Evolutionary conservation across 2,888 invertebrate genomes (phyloP), one percentile per base, ranked within the genome.

Genomic region (Melinaea marsaeus): DNA sequence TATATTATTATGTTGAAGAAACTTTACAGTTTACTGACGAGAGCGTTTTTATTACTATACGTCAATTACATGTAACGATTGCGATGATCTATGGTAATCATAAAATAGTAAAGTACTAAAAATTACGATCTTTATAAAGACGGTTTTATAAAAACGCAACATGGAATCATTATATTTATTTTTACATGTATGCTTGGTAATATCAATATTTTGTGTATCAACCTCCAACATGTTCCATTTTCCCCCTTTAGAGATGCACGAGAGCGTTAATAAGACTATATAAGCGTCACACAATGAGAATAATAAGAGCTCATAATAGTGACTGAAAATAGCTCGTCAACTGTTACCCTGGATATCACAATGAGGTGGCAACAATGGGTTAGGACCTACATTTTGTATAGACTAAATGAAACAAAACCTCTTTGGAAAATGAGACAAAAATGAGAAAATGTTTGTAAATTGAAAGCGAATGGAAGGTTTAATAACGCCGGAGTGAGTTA

Each of bases 261-360:
- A 74, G 67, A 71, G 72, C 74, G 71, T 74, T 74, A 77, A 77
- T 76, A 78, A 76, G 76, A 72, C 76, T 72, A 71, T 81, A 81
- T 81, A 81, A 83, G 81, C 84, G 78, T 81, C 75, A 71, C 80
- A 88, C 89, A 89, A 88, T 87, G 85, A 78, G 78, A 78, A 86
- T 86, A 86, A 87, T 85, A 82, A 81, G 81, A 78, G 78, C 74
- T 81, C 77, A 86, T 86, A 87, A 87, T 86, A 75, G 83, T 72
- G 86, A 88, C 88, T 86, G 86, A 88, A 88, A 87, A 87, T 86
- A 80, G 86, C 86, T 84, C 85, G 85, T 85, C 83, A 82, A 82
- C 80, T 84, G 82, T 74, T 80, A 76, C 77, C 74, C 77, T 83
- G 81, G 79, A 80, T 80, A 80, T 74, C 80, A 89, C 89, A 88